These are phyloP conservation scores for Diloba caeruleocephala DNA, from an alignment of 2,888 invertebrate species.

Conservation along the genomic window DNA sequence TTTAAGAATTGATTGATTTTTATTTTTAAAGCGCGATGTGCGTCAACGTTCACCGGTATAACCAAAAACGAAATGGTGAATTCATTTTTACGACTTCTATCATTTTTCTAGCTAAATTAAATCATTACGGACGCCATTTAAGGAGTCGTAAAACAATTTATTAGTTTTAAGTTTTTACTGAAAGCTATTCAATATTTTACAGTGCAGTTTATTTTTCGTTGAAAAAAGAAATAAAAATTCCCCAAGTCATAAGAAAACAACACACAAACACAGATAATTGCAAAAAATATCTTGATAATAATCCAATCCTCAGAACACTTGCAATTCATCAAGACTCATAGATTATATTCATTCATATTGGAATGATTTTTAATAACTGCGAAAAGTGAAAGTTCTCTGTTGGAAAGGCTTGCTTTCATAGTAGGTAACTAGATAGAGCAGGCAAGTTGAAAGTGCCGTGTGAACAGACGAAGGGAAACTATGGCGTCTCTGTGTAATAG, in stretches of 20 bases:
- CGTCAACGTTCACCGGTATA: constrained; percentile 30
- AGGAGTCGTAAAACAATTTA: constrained; percentile 9
- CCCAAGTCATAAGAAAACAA: too few relatives aligned
- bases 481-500: constrained; percentile 58
- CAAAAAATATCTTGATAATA: constrained; percentile 23
- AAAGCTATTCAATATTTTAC: neutral
- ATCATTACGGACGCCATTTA: constrained; percentile 17
- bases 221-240: neutral
- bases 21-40: constrained; percentile 13
- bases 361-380: constrained; percentile 81
- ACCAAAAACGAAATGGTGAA: constrained; percentile 21
- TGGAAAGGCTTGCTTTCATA: constrained; percentile 79
- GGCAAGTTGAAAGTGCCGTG: constrained; percentile 82
- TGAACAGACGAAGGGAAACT: constrained; percentile 78
- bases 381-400: constrained; percentile 84
- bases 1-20: constrained; percentile 43
- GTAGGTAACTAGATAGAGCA: constrained; percentile 83
- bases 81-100: constrained; percentile 22
- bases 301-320: constrained; percentile 44
- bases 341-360: constrained; percentile 72
- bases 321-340: constrained; percentile 68
- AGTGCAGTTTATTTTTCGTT: too few relatives aligned
- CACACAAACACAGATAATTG: constrained; percentile 6
- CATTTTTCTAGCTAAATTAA: constrained; percentile 12
- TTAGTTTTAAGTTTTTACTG: constrained; percentile 6